phyloP scores from a whole-genome alignment of 1,140 invertebrate genomes.

The Danaus melanippus region DNA sequence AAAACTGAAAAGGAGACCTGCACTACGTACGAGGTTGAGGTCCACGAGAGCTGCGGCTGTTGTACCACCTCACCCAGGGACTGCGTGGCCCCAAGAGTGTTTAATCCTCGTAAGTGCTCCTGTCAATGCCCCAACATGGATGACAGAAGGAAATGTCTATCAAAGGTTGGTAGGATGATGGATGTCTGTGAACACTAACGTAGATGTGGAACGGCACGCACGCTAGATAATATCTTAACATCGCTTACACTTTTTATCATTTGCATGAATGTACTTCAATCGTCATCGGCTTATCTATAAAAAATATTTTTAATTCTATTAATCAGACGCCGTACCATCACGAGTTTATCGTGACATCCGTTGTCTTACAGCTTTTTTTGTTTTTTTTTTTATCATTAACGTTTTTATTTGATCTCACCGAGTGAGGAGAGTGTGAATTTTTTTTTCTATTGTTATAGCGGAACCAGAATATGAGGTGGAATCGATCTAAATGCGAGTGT shows the following conservation, averaged over 20 bases:
- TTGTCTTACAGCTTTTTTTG: conserved; percentile 45
- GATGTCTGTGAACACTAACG: conserved; percentile 58
- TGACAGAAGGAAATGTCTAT: conserved; percentile 50
- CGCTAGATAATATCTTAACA: conserved; percentile 22
- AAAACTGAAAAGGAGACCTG: conserved; percentile 57
- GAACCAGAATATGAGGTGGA: conserved; percentile 62
- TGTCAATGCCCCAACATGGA: conserved; percentile 60
- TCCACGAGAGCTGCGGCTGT: conserved; percentile 51
- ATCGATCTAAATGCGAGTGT: conserved; percentile 56
- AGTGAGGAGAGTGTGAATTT: conserved; percentile 20
- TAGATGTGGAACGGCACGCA: conserved; percentile 39
- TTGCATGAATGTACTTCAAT: conserved; percentile 16
- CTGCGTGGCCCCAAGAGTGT: conserved; percentile 43
- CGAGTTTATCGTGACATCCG: conserved; percentile 43
- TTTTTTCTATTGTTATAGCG: conserved; percentile 52
- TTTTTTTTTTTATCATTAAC: conserved; percentile 9
- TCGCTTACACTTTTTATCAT: conserved; percentile 15
- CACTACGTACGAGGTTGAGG: conserved; percentile 42
- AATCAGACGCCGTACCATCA: conserved; percentile 19
- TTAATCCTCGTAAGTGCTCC: conserved; percentile 65
- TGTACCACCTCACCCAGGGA: conserved; percentile 30
- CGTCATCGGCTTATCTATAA: conserved; percentile 9
- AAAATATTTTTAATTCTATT: too few relatives aligned
- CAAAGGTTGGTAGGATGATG: conserved; percentile 64
- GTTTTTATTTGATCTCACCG: conserved; percentile 4